phyloP scores from a whole-genome alignment of 2,113 vertebrate genomes.

The Oreochromis spilurus region DNA sequence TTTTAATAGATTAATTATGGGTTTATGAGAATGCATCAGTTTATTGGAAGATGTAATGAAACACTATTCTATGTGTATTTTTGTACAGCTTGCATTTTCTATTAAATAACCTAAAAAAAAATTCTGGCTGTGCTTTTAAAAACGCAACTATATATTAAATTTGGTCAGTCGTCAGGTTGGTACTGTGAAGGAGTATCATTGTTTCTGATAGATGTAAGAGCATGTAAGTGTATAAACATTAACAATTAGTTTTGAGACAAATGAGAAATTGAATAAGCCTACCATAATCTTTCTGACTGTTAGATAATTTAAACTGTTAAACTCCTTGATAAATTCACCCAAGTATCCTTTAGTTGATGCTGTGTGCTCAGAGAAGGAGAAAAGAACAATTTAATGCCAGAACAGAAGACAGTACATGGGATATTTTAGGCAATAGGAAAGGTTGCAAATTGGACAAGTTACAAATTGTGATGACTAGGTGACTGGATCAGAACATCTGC shows the following conservation, averaged over 20 bases:
- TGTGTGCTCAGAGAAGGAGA: neutral
- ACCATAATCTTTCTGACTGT: neutral
- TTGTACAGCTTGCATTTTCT: neutral
- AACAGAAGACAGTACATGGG: neutral
- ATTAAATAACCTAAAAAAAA: neutral
- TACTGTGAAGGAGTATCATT: neutral
- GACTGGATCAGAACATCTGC: neutral
- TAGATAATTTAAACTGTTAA: neutral
- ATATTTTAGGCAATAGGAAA: neutral
- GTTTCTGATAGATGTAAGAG: neutral
- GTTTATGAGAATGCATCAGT: neutral
- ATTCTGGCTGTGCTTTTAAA: neutral
- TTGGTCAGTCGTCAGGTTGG: neutral
- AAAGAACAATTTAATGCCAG: neutral
- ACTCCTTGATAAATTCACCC: neutral
- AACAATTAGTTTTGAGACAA: neutral
- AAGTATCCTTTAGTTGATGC: neutral
- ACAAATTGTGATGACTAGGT: neutral
- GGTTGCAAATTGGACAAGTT: neutral
- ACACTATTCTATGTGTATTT: neutral
- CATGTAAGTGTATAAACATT: neutral
- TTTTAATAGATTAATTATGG: neutral
- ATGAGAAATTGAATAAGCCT: neutral
- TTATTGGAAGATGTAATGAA: neutral
- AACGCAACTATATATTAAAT: neutral